phyloP scores from a whole-genome alignment of 1,140 invertebrate species.

The Steinernema feltiae region DNA sequence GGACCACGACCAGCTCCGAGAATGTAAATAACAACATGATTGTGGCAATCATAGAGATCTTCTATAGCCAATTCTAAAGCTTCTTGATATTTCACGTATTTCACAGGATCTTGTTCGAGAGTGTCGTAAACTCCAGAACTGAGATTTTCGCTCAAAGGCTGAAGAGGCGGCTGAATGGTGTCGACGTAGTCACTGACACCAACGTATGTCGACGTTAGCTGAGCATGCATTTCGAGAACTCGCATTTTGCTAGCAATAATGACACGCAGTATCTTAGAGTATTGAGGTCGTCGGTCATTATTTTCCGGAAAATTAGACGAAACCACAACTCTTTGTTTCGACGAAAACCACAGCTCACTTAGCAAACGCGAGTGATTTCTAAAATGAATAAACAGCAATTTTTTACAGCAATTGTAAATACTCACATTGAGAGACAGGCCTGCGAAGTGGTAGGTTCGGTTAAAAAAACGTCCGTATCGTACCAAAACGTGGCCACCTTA shows the following conservation, averaged over 20 bases:
- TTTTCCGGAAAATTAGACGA: conserved; percentile 26
- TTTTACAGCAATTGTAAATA: background rate
- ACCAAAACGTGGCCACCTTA: conserved; percentile 28
- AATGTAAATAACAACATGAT: conserved; percentile 71
- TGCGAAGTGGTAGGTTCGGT: background rate
- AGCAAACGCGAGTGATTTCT: conserved; percentile 15
- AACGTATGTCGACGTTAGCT: background rate
- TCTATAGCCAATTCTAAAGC: conserved; percentile 63
- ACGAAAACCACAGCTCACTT: conserved; percentile 28
- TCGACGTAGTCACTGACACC: conserved; percentile 1
- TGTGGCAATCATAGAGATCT: conserved; percentile 33
- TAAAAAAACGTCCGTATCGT: conserved; percentile 9
- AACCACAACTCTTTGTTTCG: conserved; percentile 25
- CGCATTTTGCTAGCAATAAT: background rate
- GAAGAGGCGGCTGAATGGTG: conserved; percentile 41
- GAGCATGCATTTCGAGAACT: background rate
- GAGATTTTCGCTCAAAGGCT: conserved; percentile 90
- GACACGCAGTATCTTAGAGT: conserved; percentile 2
- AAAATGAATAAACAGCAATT: background rate
- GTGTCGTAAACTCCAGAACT: conserved; percentile 92
- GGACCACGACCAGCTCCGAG: conserved; percentile 92
- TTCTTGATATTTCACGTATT: conserved; percentile 84
- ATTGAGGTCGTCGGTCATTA: background rate
- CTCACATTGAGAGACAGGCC: background rate
- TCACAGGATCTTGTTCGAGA: conserved; percentile 95